Base-by-base conservation (phyloP, 1,140 invertebrate species). In the Cryptotermes secundus region DNA sequence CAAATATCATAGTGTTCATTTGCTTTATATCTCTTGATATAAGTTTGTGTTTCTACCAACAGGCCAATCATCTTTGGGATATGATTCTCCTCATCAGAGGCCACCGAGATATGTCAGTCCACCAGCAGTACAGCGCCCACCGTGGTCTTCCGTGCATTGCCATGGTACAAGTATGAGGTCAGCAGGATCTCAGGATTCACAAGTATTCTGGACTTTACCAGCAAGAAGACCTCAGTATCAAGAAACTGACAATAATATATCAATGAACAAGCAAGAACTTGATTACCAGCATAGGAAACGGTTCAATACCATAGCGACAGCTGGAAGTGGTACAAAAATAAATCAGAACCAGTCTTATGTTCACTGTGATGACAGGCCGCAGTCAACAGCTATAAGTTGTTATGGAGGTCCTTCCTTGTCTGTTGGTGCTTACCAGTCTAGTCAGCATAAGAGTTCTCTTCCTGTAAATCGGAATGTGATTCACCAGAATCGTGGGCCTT, bases 291-390 rank as follows among this genome's bases (percentile, higher is more conserved):
- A 72, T 26, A 81, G 19, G 10, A 34, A 34, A 31, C 81, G 81
- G 38, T 82, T 49, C 38, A 82, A 82, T 42, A 82, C 81, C 35
- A 82, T 82, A 31, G 81, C 81, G 34, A 82, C 81, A 1, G 34
- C 81, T 59, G 26, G 42, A 34, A n/a, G 26, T 72, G 59, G 1
- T 31, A 31, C 6, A 72, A n/a, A 72, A 9, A n/a, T 31, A 72
- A 72, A 31, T 16, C 14, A 14, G 26, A 72, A 72, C 26, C 59
- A 72, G 9, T 72, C 14, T n/a, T 72, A 72, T 72, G 59, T 26
- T n/a, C 7, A 31, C 9, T n/a, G 16, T 49, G 14, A 72, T 72
- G n/a, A 72, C 59, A 72, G 59, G n/a, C 26, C 59, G 31, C 59
- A 49, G 45, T 49, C 59, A 72, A n/a, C 59, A n/a, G 6, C n/a